These are phyloP conservation scores for Zaprionus lineosus DNA, from an alignment of 2,888 invertebrate genomes.

Conservation along the genomic window DNA sequence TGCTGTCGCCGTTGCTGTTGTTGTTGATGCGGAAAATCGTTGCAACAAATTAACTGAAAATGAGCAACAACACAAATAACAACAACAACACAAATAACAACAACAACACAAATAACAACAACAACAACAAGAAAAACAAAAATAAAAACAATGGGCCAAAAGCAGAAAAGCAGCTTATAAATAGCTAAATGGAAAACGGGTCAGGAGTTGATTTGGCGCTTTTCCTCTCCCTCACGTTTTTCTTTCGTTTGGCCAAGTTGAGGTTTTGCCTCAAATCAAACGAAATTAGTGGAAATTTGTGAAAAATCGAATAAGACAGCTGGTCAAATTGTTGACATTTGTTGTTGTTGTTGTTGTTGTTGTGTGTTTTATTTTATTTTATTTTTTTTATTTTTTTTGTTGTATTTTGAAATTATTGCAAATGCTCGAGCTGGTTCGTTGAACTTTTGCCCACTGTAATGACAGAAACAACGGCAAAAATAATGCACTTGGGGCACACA, in stretches of 20 bases:
- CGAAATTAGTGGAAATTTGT: constrained; percentile 57
- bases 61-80: constrained; percentile 40
- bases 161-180: constrained; percentile 54
- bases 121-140: too few species aligned
- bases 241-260: constrained; percentile 28
- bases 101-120: constrained; percentile 17
- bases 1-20: constrained; percentile 18
- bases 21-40: constrained; percentile 71
- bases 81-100: constrained; percentile 22
- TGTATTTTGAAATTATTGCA: constrained; percentile 19
- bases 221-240: constrained; percentile 37
- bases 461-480: constrained; percentile 13
- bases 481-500: constrained; percentile 47
- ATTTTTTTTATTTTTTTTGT: not conserved
- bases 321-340: constrained; percentile 45
- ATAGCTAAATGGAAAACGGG: constrained; percentile 56
- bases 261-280: constrained; percentile 56
- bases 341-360: constrained; percentile 4
- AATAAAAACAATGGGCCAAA: constrained; percentile 6
- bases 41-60: constrained; percentile 75
- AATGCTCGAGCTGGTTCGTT: constrained; percentile 25
- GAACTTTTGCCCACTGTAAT: constrained; percentile 31
- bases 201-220: constrained; percentile 56
- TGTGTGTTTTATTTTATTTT: not conserved
- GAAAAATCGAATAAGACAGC: constrained; percentile 48